Evolutionary conservation across 1,140 invertebrate species (phyloP), one percentile per base, ranked within the genome.

Genomic region (Colletes gigas): DNA sequence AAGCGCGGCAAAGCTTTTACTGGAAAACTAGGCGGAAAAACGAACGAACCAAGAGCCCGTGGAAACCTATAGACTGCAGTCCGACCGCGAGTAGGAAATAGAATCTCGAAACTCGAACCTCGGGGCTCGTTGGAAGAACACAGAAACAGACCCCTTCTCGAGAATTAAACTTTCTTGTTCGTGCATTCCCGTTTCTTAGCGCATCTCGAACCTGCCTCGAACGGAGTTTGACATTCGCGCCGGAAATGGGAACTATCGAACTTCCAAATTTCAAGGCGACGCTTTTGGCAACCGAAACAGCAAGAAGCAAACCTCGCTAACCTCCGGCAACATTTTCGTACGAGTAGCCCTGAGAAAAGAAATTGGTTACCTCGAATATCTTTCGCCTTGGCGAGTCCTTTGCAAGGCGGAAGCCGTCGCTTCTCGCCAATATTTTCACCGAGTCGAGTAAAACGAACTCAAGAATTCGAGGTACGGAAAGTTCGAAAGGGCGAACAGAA

Each of bases 361-460:
- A 81, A 76, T 76, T 76, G 78, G 72, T 69, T 81, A 60, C 55
- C 78, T 81, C 78, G 72, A 81, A 81, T 81, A 76, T 81, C 78
- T 81, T 57, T 81, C 78, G 80, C 74, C 70, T 17, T 55, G 69
- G 21, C 57, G 57, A 78, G 50, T 47, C 59, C 17, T 14, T 14
- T 21, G 72, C 76, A 67, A 57, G n/a, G 54, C n/a, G 54, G 54
- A 55, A 55, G 10, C 54, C 17, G 54, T 5, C 12, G 54, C 54
- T 17, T 17, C 4, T n/a, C 15, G 3, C 54, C 15, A 7, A 9
- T 57, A 17, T 57, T 17, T 57, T 57, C 54, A 17, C 54, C n/a
- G 54, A 57, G 54, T 50, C 50, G 50, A 12, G 50, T 12, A 8
- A 50, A 50, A 50, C 50, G 50, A 50, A 50, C 50, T 9, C 9